Evolutionary conservation across 2,113 vertebrate species (phyloP).

Genomic region (Silurus glanis): DNA sequence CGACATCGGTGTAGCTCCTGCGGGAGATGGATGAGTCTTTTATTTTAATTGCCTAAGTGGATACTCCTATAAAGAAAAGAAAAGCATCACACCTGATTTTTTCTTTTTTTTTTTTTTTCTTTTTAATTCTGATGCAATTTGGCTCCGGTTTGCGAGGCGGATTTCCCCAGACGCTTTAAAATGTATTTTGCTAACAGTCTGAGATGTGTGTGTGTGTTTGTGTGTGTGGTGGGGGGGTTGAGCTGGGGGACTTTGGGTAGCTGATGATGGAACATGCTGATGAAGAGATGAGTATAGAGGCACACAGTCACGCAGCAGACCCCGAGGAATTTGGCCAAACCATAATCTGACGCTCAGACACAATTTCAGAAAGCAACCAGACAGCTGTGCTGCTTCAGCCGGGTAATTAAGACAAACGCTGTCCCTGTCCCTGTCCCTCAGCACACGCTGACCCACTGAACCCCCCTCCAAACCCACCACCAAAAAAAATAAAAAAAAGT

Average conservation of each 20-base stretch:
- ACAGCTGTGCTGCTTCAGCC: constrained; percentile 44
- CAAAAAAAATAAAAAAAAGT: no score
- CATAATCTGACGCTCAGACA: constrained; percentile 18
- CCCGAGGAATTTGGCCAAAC: constrained; percentile 22
- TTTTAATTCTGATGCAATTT: constrained; percentile 18
- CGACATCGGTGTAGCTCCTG: neutral
- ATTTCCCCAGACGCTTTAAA: constrained; percentile 27
- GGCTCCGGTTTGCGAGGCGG: neutral
- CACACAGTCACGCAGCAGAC: neutral
- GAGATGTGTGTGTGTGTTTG: neutral
- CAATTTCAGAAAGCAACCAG: constrained; percentile 33
- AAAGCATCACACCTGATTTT: neutral
- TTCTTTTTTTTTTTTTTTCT: no score
- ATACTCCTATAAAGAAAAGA: neutral
- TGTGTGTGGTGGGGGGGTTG: neutral
- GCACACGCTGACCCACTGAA: constrained; percentile 35
- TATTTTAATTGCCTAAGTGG: constrained; percentile 10
- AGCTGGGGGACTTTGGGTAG: neutral
- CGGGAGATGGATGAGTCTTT: neutral
- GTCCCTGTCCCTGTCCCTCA: constrained; percentile 28
- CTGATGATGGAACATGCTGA: neutral
- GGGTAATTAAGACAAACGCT: constrained; percentile 41
- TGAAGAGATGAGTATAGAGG: neutral
- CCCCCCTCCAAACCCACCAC: neutral
- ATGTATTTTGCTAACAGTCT: constrained; percentile 35